Evolutionary conservation across 1,140 invertebrate species (phyloP), one percentile per base, ranked within the genome.

Genomic region (Neodiprion virginianus): DNA sequence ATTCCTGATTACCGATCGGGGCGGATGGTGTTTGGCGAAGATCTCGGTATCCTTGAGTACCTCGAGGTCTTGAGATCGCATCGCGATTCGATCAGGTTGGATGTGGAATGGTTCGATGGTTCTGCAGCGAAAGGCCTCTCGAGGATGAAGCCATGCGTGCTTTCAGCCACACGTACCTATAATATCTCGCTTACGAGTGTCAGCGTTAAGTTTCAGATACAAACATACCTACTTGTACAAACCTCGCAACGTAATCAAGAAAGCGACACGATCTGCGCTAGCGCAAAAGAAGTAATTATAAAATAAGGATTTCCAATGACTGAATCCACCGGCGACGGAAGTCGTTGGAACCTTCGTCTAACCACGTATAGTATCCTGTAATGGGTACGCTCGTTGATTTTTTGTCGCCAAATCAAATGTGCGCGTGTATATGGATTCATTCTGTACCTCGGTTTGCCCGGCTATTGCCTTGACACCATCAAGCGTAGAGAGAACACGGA

Each of bases 251-350:
- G 53, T 61, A 17, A 61, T 14, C 53, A 17, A 61, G 53, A 61
- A 61, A 61, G 53, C 53, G 53, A 61, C 53, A 17, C 53, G 53
- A 61, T 8, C 28, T 4, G 28, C 53, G 8, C 53, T 61, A 17
- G 53, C 53, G 53, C 8, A 61, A 61, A 61, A 17, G 11, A 17
- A 61, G 53, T 61, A 61, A 61, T 61, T 61, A 61, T 14, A 61
- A 61, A 61, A 61, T 61, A 61, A 61, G 53, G 53, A 61, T 61
- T 61, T 61, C 53, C 53, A 61, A 61, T 61, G 53, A 61, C 53
- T 61, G 53, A 61, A 61, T 61, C 53, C n/a, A 40, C 28, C 28
- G 28, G 53, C 53, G 53, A 61, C 53, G 53, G 53, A 61, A 61
- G 53, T 61, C 53, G 53, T 61, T 61, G n/a, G n/a, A 61, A 61